Evolutionary conservation across 2,113 vertebrate genomes (phyloP).

Genomic region (Thinocorus orbignyianus): DNA sequence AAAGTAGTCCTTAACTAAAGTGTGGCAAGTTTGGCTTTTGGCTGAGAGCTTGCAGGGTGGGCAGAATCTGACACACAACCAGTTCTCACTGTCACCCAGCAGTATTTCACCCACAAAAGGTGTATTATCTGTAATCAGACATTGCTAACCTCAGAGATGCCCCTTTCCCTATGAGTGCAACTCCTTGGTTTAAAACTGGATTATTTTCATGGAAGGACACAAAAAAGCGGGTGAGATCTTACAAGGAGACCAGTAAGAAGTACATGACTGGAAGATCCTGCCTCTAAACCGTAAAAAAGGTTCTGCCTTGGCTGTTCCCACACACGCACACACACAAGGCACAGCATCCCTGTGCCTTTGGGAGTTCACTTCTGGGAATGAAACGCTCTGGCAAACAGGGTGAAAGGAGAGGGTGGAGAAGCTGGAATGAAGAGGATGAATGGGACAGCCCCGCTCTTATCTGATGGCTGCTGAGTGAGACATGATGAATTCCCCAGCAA

Average conservation of each 20-base stretch:
- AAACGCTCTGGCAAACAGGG: slow-evolving; percentile 49
- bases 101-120: neutral
- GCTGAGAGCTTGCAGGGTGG: neutral
- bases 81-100: neutral
- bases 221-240: neutral
- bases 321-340: too few species aligned
- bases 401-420: slow-evolving; percentile 59
- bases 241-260: neutral
- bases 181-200: neutral
- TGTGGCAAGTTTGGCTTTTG: neutral
- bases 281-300: neutral
- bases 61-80: neutral
- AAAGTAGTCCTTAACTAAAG: neutral
- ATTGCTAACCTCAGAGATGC: neutral
- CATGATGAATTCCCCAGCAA: slow-evolving; percentile 58
- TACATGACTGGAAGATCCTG: neutral
- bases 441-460: slow-evolving; percentile 18
- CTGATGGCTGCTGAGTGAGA: slow-evolving; percentile 59
- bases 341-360: neutral
- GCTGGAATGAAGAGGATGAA: slow-evolving; percentile 47
- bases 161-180: accelerated
- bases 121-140: neutral
- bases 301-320: neutral
- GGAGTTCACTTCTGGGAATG: slow-evolving; percentile 12
- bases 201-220: neutral